Percentiles rank a stretch among this genome's conserved stretches.
phyloP scores from a whole-genome alignment of 2,888 invertebrate genomes.

The Agonopterix alstromeriana region DNA sequence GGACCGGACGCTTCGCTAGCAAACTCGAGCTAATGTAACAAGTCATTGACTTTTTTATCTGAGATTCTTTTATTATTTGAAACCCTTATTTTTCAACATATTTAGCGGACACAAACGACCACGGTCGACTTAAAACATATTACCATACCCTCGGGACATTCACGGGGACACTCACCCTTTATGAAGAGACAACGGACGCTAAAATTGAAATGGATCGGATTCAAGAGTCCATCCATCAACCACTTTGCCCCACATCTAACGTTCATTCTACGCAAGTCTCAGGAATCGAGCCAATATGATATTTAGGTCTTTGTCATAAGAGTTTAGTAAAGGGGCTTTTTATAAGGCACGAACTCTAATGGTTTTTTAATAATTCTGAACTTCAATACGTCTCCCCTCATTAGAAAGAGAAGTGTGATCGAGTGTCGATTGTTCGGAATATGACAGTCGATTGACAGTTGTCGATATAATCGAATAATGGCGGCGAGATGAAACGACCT shows the following conservation, averaged over 20 bases:
- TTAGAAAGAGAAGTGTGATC: conserved; percentile 51
- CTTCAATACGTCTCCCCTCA: conserved; percentile 47
- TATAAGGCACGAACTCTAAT: conserved; percentile 28
- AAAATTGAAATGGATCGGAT: conserved; percentile 74
- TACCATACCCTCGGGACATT: conserved; percentile 52
- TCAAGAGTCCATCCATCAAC: conserved; percentile 70
- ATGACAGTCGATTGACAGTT: conserved; percentile 69
- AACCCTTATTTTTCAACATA: neutral
- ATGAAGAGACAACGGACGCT: conserved; percentile 43
- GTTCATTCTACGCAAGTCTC: too few relatives aligned
- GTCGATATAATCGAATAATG: conserved; percentile 54
- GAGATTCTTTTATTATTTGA: too few relatives aligned
- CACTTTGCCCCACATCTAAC: conserved; percentile 40
- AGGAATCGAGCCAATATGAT: too few relatives aligned
- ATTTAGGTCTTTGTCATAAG: neutral
- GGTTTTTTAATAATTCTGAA: conserved; percentile 72
- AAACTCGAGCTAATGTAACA: too few relatives aligned
- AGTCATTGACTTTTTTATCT: too few relatives aligned
- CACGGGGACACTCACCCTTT: conserved; percentile 63
- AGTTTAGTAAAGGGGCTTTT: too few relatives aligned
- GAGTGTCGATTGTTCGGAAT: conserved; percentile 55
- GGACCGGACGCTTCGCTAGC: too few relatives aligned
- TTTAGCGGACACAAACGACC: conserved; percentile 21
- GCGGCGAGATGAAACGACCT: conserved; percentile 19
- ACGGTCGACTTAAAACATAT: conserved; percentile 46